phyloP scores from a whole-genome alignment of 2,113 vertebrate genomes.

The Hydrochoerus hydrochaeris region DNA sequence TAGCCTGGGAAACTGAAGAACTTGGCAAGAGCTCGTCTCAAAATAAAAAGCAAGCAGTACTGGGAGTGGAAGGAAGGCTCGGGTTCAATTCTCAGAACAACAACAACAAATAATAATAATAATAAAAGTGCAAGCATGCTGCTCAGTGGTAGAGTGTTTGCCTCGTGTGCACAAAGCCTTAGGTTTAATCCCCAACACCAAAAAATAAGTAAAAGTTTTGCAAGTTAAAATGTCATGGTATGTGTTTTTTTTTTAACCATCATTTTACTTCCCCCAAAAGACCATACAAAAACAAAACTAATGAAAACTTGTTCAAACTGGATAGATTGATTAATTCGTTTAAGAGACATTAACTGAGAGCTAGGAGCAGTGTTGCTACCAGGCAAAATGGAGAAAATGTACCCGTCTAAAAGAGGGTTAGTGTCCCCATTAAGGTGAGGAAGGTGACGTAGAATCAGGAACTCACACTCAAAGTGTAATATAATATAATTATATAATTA shows the following conservation, averaged over 20 bases:
- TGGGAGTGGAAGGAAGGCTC: neutral
- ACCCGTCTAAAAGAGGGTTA: neutral
- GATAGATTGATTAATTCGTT: neutral
- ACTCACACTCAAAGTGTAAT: too few relatives aligned
- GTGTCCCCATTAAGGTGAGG: neutral
- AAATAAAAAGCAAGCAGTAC: neutral
- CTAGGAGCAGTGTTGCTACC: neutral
- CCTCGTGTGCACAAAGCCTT: neutral
- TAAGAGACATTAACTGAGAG: neutral
- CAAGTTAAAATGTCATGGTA: neutral
- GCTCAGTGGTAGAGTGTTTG: neutral
- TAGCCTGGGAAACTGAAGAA: neutral
- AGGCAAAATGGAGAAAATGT: neutral
- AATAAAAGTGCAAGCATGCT: neutral
- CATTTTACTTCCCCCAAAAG: neutral
- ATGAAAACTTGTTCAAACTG: neutral
- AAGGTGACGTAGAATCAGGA: neutral
- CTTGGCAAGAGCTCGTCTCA: neutral
- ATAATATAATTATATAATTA: too few relatives aligned
- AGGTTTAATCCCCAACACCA: neutral
- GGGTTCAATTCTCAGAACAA: neutral
- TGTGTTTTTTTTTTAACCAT: neutral
- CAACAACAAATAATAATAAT: neutral
- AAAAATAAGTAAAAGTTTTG: neutral
- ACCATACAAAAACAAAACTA: neutral